Evolutionary conservation across 2,888 invertebrate species (phyloP).

Genomic region (Conchocele bisecta): DNA sequence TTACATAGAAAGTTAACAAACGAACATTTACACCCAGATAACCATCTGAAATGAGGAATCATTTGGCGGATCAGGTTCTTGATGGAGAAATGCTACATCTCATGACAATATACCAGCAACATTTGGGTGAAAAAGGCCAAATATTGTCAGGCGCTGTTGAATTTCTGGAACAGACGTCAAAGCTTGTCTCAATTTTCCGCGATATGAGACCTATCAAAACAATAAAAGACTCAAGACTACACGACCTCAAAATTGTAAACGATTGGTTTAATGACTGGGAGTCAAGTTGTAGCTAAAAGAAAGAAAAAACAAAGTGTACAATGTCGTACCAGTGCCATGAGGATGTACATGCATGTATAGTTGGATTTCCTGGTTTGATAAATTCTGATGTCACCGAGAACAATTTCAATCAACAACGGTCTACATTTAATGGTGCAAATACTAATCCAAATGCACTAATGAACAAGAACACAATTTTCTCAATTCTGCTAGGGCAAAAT

Average conservation of each 20-base stretch:
- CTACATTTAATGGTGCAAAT: constrained; percentile 53
- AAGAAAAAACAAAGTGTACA: not conserved
- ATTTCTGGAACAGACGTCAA: constrained; percentile 39
- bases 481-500: constrained; percentile 43
- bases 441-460: constrained; percentile 48
- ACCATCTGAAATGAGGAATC: constrained; percentile 39
- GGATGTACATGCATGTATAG: constrained; percentile 43
- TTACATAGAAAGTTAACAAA: constrained; percentile 42
- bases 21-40: constrained; percentile 43
- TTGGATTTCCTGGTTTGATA: constrained; percentile 49
- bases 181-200: constrained; percentile 33
- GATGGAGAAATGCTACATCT: constrained; percentile 36
- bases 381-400: constrained; percentile 60
- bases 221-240: constrained; percentile 15
- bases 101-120: constrained; percentile 32
- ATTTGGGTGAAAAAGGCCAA: constrained; percentile 31
- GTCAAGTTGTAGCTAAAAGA: not conserved
- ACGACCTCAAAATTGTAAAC: constrained; percentile 17
- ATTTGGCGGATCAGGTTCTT: constrained; percentile 44
- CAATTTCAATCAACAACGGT: constrained; percentile 48
- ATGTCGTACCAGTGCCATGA: constrained; percentile 49
- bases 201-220: constrained; percentile 27
- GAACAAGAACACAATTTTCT: constrained; percentile 36
- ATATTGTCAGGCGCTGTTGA: constrained; percentile 37
- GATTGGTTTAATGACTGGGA: constrained; percentile 33